Percentiles rank a stretch among this genome's conserved stretches.
Evolutionary conservation across 2,113 vertebrate genomes (phyloP).

Genomic region (Eurystomus gularis): DNA sequence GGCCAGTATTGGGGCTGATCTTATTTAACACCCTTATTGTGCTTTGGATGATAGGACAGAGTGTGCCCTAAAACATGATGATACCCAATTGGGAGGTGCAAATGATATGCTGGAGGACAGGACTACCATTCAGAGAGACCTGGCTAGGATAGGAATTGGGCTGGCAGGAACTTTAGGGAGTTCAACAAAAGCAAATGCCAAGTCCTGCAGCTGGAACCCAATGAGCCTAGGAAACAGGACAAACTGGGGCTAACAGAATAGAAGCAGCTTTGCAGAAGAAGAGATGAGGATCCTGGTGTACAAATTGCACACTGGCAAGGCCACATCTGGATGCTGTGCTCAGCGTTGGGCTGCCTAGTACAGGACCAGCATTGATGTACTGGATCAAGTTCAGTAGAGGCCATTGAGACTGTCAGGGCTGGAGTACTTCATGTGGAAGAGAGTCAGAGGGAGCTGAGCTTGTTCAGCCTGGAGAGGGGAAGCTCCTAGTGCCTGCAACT

Average conservation of each 20-base stretch:
- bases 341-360: neutral
- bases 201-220: neutral
- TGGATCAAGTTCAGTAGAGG: neutral
- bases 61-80: neutral
- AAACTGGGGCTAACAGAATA: neutral
- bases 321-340: neutral
- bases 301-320: neutral
- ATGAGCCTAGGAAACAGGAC: neutral
- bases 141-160: neutral
- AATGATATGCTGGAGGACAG: neutral
- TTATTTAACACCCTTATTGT: neutral
- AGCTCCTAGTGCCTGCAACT: neutral
- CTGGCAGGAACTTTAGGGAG: neutral
- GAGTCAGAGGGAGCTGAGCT: neutral
- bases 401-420: neutral
- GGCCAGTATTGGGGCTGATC: neutral
- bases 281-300: neutral
- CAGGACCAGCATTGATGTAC: neutral
- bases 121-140: neutral
- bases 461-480: neutral
- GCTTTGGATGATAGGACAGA: neutral
- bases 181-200: neutral
- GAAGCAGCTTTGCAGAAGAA: neutral
- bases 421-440: neutral
- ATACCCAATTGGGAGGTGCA: neutral